phyloP scores from a whole-genome alignment of 2,113 vertebrate genomes.

The human (Homo sapiens) region GRCh38 chr1:245410001-245410500 shows the following conservation, averaged over 20 bases:
- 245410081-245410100: not conserved
- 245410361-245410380: not conserved
- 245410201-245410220: not conserved
- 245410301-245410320: not conserved
- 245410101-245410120: not conserved
- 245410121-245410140: not conserved
- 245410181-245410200: not conserved
- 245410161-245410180: not conserved
- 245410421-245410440: not conserved
- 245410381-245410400: not conserved
- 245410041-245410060: not conserved
- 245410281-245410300: not conserved
- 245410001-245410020: not conserved
- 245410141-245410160: rapidly evolving
- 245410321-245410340: not conserved
- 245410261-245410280: not conserved
- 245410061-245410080: not conserved
- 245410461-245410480: no score
- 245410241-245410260: no score
- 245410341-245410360: no score
- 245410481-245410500: no score
- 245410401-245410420: not conserved
- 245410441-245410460: not conserved
- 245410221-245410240: not conserved
- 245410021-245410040: not conserved